Percentiles rank a stretch among this genome's conserved stretches.
Evolutionary conservation across 2,888 invertebrate species (phyloP).

Genomic region (Heteromyza rotundicornis): DNA sequence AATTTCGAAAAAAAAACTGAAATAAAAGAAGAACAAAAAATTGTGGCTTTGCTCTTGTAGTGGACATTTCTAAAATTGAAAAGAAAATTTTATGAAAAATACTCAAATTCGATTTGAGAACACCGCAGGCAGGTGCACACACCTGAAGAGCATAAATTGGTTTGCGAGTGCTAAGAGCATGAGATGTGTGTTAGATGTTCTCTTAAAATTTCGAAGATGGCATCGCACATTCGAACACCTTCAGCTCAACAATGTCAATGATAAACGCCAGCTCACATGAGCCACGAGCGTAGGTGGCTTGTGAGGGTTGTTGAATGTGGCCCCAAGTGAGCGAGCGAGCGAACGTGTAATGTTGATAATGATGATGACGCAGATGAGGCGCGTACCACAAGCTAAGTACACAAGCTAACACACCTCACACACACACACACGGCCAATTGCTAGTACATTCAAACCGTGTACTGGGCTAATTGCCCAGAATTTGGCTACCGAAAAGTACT

Average conservation of each 20-base stretch:
- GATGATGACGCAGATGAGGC: neutral
- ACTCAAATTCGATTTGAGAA: no score
- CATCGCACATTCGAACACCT: slow-evolving; percentile 36
- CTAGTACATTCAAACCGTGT: no score
- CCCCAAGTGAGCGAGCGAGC: no score
- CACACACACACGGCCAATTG: no score
- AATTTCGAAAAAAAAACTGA: no score
- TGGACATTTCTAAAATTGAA: neutral
- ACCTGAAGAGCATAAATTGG: neutral
- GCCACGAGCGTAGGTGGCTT: slow-evolving; percentile 38
- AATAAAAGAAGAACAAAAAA: no score
- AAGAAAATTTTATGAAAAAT: no score
- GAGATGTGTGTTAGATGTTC: neutral
- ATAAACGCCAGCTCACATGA: slow-evolving; percentile 40
- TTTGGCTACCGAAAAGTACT: no score
- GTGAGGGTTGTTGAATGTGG: neutral
- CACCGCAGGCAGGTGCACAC: neutral
- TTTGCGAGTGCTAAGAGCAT: neutral
- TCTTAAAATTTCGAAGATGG: neutral
- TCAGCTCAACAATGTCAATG: slow-evolving; percentile 50
- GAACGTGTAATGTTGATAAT: neutral
- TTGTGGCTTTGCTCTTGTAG: neutral
- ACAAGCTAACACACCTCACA: no score
- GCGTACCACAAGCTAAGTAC: no score
- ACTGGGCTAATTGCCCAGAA: no score